Evolutionary conservation across 37 sponge, comb jelly and placozoan species (phyloP).

Genomic region (Ianthella basta): DNA sequence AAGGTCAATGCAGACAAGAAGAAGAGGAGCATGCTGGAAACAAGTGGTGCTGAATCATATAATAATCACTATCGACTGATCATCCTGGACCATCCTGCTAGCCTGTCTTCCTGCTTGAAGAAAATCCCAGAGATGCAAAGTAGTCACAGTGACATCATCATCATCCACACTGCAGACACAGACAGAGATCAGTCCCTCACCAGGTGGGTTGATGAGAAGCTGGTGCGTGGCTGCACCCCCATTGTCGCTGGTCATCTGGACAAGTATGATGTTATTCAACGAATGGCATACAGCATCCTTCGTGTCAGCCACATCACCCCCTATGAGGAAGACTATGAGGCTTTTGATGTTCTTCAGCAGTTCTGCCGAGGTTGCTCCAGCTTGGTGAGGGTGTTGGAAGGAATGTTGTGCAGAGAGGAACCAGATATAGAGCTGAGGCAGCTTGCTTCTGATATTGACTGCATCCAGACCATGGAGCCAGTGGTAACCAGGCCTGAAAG

Average conservation of each 20-base stretch:
- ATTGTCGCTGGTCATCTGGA: constrained; percentile 17
- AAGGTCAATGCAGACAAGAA: not conserved
- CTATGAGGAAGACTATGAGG: constrained; percentile 15
- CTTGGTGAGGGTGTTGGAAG: constrained; percentile 27
- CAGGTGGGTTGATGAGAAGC: constrained; percentile 3
- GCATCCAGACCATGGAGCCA: no score
- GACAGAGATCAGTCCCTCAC: constrained; percentile 17
- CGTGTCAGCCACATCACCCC: constrained; percentile 1
- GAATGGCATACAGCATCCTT: constrained; percentile 22
- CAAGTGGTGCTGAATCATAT: not conserved
- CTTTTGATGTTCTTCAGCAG: not conserved
- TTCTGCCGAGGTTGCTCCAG: not conserved
- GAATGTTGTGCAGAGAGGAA: not conserved
- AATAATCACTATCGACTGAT: not conserved
- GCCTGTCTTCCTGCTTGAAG: not conserved
- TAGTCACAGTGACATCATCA: constrained; percentile 32
- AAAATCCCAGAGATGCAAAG: constrained; percentile 15
- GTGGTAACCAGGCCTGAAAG: no score
- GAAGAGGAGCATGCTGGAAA: not conserved
- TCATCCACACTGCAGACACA: constrained; percentile 4
- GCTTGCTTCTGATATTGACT: no score
- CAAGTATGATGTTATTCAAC: not conserved
- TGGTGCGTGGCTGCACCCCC: constrained; percentile 26
- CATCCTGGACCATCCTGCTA: constrained; percentile 11
- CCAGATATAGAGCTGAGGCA: not conserved